Conservation (phyloP, 2,113 vertebrate genomes). For the Panthera uncia region DNA sequence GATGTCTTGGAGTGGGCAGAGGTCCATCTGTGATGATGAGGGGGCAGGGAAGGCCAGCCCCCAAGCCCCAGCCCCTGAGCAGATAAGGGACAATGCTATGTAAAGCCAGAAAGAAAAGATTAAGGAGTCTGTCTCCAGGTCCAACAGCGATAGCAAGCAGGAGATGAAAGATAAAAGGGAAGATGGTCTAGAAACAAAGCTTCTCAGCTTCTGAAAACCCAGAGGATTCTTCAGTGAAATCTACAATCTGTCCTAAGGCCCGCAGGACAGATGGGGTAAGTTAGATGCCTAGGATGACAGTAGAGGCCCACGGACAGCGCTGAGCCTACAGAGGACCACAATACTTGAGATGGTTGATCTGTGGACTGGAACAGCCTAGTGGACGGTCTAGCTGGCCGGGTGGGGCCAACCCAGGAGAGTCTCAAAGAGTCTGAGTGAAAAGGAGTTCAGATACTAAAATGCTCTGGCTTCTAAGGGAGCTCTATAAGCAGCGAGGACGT, state of each 20-base stretch:
- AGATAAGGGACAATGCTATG: slow-evolving; percentile 71
- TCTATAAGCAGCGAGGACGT: background rate
- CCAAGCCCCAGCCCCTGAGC: background rate
- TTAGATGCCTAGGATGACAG: background rate
- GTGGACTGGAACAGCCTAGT: background rate
- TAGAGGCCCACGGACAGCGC: background rate
- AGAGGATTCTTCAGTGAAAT: background rate
- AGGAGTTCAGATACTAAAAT: slow-evolving; percentile 40
- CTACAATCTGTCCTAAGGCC: slow-evolving; percentile 31
- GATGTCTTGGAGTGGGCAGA: slow-evolving; percentile 1
- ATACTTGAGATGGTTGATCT: background rate
- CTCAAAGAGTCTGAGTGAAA: slow-evolving; percentile 22
- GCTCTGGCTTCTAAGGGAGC: background rate
- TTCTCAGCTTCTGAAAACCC: background rate
- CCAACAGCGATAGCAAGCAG: slow-evolving; percentile 47
- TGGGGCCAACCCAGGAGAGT: background rate
- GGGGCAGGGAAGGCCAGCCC: background rate
- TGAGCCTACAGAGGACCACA: background rate
- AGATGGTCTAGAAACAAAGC: slow-evolving; percentile 17
- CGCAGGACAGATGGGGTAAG: background rate
- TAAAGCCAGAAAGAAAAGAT: slow-evolving; percentile 57
- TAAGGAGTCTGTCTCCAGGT: slow-evolving; percentile 58
- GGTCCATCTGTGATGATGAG: background rate
- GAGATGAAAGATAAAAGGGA: slow-evolving; percentile 63
- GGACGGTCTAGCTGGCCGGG: too few relatives aligned